Conservation (phyloP, 1,140 invertebrate species). For the Forficula auricularia region DNA sequence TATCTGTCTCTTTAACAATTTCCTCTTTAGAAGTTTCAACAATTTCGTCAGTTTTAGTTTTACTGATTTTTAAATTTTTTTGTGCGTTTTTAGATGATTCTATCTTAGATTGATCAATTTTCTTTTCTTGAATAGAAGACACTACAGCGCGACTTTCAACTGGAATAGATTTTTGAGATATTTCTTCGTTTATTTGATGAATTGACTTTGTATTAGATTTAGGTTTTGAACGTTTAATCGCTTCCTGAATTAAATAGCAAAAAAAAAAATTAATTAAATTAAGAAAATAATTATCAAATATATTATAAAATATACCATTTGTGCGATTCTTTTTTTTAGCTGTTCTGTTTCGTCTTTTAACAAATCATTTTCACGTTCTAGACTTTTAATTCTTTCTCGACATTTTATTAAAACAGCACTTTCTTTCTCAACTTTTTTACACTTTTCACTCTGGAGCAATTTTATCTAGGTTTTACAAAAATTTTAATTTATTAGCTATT, state of each 20-base stretch:
- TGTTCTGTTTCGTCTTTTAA: slow-evolving; percentile 53
- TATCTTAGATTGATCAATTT: slow-evolving; percentile 8
- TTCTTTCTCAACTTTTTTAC: slow-evolving; percentile 42
- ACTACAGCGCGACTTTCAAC: slow-evolving; percentile 26
- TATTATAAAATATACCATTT: slow-evolving; percentile 32
- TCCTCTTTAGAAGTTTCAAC: no score
- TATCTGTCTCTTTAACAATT: background rate
- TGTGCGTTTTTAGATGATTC: slow-evolving; percentile 5
- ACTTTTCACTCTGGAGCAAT: slow-evolving; percentile 49
- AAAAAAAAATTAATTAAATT: no score
- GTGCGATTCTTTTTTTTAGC: slow-evolving; percentile 42
- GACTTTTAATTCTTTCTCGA: slow-evolving; percentile 53
- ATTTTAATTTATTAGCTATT: slow-evolving; percentile 12
- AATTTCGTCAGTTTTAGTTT: slow-evolving; percentile 9
- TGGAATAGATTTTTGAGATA: slow-evolving; percentile 21
- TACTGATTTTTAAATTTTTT: slow-evolving; percentile 6
- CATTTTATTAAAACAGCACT: slow-evolving; percentile 46
- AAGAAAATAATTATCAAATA: slow-evolving; percentile 8
- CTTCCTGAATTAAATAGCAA: no score
- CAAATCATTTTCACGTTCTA: slow-evolving; percentile 55
- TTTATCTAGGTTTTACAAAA: slow-evolving; percentile 22
- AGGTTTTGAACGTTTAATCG: no score
- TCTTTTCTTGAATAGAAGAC: slow-evolving; percentile 23
- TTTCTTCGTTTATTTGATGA: slow-evolving; percentile 50
- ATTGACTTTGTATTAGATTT: slow-evolving; percentile 43